Evolutionary conservation across 2,797 vertebrate genomes (phyloP), one percentile per base, ranked within the genome.

Genomic region (Enteromius mattozi): DNA sequence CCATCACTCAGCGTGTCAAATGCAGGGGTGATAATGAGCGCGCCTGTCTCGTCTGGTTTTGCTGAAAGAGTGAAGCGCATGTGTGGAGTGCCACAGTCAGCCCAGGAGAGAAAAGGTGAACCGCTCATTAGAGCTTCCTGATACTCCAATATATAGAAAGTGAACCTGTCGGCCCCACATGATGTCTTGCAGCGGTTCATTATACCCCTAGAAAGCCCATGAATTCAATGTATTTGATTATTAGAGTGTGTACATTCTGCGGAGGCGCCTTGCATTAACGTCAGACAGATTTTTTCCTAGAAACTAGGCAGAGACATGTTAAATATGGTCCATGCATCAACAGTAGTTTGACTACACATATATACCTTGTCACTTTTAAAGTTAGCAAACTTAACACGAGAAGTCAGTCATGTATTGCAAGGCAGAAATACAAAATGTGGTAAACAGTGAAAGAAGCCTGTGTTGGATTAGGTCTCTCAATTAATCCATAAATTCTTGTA

Each of bases 11-110:
- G 37, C 4, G 56, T 71, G 83, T 83, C 86, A 83, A 66, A 49
- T 6, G 1, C 84, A 42, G 40, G 45, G 42, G 63, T 56, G 59
- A 71, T 85, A 85, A 85, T 86, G 65, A 84, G 77, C 35, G 45
- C 45, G 19, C 66, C 87, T 90, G 87, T 91, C 89, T 87, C 87
- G 78, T 88, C 45, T 84, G 63, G 71, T 47, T 78, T n/a, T 63
- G 59, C 80, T 88, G 87, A 91, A 90, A 88, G 88, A 89, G 87
- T 88, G 84, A 89, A 82, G 82, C 78, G 51, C 19, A 65, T 86
- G 87, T 89, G 81, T 87, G 74, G 68, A 75, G 45, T n/a, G 40
- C 9, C 24, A 69, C 56, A 69, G 30, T 78, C 80, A 77, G 80
- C 49, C 16, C 88, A 54, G 76, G 63, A 77, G 63, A 35, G 13